Conservation (phyloP, 2,797 vertebrate species). For the Muscicapa striata region DNA sequence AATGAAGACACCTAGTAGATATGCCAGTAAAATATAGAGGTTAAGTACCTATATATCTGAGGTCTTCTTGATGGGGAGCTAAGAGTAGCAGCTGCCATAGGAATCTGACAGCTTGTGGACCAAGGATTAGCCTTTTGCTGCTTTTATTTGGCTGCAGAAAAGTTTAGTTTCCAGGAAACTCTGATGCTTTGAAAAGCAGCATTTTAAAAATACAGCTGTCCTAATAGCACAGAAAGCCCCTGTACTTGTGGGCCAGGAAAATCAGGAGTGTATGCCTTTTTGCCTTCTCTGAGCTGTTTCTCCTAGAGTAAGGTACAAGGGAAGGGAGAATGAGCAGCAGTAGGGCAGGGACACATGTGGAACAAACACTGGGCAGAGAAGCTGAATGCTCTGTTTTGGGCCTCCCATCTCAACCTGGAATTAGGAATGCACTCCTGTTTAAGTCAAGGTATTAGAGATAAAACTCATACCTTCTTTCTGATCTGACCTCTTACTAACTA, state of each 20-base stretch:
- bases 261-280: neutral
- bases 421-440: neutral
- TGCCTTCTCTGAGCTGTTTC: neutral
- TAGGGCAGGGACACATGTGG: neutral
- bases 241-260: neutral
- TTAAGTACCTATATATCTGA: neutral
- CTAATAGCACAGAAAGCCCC: neutral
- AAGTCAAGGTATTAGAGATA: neutral
- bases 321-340: neutral
- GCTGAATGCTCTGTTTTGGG: neutral
- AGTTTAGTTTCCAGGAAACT: neutral
- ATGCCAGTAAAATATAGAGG: neutral
- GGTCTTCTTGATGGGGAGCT: neutral
- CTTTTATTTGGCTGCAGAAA: neutral
- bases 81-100: conserved; percentile 1
- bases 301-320: neutral
- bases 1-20: neutral
- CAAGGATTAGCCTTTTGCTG: neutral
- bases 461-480: neutral
- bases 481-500: neutral
- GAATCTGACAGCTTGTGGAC: conserved; percentile 1
- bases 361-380: neutral
- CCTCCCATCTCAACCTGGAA: accelerated
- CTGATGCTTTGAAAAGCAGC: neutral
- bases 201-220: neutral